A percentile compares a stretch with the other conserved stretches of the same genome.
Evolutionary conservation across 2,888 invertebrate species (phyloP).

Genomic region (Drosophila anceps): DNA sequence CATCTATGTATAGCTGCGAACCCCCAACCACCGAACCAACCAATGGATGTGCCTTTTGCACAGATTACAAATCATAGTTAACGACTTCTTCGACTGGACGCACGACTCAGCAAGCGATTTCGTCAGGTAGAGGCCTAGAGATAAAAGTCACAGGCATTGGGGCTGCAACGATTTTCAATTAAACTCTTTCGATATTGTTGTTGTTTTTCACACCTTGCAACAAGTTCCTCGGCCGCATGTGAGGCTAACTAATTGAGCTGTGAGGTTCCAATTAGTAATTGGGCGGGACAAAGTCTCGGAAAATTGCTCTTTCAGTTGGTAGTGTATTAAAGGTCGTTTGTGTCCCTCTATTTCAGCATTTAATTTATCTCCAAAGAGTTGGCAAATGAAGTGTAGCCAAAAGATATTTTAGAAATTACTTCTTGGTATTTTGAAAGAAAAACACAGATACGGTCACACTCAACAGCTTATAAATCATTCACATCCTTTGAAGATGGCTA

Average conservation of each 20-base stretch:
- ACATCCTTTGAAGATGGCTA: not conserved
- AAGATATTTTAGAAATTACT: not conserved
- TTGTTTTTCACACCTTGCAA: constrained; percentile 62
- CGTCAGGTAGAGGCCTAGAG: not conserved
- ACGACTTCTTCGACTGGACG: constrained; percentile 48
- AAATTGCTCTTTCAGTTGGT: not conserved
- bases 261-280: constrained; percentile 31
- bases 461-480: not conserved
- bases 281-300: not conserved
- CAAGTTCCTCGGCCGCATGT: constrained; percentile 3
- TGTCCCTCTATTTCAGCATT: not conserved
- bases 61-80: constrained; percentile 72
- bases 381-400: not conserved
- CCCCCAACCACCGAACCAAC: not conserved
- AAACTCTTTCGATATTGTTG: constrained; percentile 55
- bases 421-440: too few relatives aligned
- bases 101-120: constrained; percentile 40
- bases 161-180: constrained; percentile 63
- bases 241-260: constrained; percentile 51
- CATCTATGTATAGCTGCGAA: constrained; percentile 38
- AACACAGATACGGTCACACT: not conserved
- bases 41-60: constrained; percentile 27
- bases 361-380: not conserved
- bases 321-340: not conserved
- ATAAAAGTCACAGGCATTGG: constrained; percentile 4